Conservation (phyloP, 2,113 vertebrate species). For the Pituophis catenifer region DNA sequence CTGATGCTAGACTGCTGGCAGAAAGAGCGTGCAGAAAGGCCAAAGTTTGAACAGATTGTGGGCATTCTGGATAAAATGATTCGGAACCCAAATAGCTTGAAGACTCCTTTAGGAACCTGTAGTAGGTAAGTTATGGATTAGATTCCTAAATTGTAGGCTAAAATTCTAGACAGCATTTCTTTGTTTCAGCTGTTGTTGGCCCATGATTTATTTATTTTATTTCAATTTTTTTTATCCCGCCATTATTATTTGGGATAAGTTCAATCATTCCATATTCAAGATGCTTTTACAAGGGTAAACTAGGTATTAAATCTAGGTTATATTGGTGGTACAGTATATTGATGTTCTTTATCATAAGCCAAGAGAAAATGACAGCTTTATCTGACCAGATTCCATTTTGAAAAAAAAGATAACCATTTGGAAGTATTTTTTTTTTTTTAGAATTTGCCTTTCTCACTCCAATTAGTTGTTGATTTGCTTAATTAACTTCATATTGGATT, state of each 20-base stretch:
- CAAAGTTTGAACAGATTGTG: slow-evolving; percentile 99
- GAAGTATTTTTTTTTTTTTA: background rate
- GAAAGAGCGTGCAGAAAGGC: slow-evolving; percentile 92
- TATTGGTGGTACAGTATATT: background rate
- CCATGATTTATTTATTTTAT: background rate
- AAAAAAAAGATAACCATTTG: background rate
- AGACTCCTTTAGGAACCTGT: slow-evolving; percentile 93
- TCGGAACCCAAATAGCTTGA: slow-evolving; percentile 95
- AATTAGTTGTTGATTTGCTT: background rate
- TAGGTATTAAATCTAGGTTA: background rate
- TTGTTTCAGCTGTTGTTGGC: slow-evolving; percentile 31
- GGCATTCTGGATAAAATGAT: slow-evolving; percentile 99
- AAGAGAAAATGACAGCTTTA: background rate
- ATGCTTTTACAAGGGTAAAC: background rate
- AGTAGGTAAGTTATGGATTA: slow-evolving; percentile 76
- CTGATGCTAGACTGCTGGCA: slow-evolving; percentile 99
- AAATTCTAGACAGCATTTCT: slow-evolving; percentile 51
- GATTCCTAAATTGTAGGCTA: background rate
- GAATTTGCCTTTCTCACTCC: background rate
- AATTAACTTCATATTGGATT: background rate
- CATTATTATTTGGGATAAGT: background rate
- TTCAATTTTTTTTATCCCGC: background rate
- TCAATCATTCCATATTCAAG: background rate
- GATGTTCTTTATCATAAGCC: background rate
- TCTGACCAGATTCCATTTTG: background rate